phyloP scores from a whole-genome alignment of 2,113 vertebrate genomes.

The Platanista minor region DNA sequence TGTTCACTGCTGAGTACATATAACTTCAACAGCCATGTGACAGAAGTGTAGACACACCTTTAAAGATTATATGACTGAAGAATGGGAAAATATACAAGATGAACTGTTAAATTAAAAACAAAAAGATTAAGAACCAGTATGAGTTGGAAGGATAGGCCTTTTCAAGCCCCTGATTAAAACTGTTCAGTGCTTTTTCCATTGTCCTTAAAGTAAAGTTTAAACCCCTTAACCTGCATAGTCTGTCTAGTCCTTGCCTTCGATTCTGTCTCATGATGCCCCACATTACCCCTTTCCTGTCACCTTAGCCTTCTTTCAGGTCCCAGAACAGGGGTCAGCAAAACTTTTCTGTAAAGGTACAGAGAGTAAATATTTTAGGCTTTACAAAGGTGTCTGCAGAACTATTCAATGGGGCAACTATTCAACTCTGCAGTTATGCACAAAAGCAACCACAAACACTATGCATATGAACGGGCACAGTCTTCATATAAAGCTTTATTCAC shows the following conservation, averaged over 20 bases:
- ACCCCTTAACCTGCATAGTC: neutral
- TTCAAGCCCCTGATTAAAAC: neutral
- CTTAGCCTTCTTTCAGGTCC: neutral
- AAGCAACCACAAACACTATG: neutral
- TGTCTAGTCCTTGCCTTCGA: neutral
- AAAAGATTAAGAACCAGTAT: neutral
- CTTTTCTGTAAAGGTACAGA: neutral
- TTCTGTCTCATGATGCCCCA: neutral
- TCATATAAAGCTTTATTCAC: neutral
- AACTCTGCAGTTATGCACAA: neutral
- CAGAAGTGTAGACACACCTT: neutral
- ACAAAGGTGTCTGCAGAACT: neutral
- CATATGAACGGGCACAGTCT: neutral
- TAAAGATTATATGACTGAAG: neutral
- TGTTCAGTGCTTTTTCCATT: neutral
- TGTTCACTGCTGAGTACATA: neutral
- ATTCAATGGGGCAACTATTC: neutral
- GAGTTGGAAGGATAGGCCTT: neutral
- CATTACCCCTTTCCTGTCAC: neutral
- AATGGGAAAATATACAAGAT: neutral
- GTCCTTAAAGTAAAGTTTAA: neutral
- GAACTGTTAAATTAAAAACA: neutral
- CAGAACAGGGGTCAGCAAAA: neutral
- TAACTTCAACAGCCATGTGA: slow-evolving; percentile 5
- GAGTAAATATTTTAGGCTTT: slow-evolving; percentile 11